Percentiles rank a stretch among this genome's conserved stretches.
phyloP scores from a whole-genome alignment of 2,888 invertebrate genomes.

The Tillus elongatus region DNA sequence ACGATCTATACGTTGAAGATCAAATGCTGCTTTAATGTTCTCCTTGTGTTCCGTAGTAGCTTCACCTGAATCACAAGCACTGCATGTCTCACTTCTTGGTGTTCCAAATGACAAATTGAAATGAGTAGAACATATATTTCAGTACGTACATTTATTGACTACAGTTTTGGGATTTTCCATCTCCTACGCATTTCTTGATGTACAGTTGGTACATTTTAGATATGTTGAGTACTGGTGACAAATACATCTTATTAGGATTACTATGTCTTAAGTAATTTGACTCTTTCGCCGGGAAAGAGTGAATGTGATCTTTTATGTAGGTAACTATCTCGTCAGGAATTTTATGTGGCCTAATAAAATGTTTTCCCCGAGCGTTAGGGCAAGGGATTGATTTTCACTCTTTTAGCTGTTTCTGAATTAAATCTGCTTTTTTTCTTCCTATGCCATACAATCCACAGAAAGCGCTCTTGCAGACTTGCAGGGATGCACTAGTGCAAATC shows the following conservation, averaged over 20 bases:
- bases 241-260: constrained; percentile 5
- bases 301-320: constrained; percentile 6
- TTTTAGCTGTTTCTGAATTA: no score
- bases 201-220: constrained; percentile 8
- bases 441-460: no score
- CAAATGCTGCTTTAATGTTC: not conserved
- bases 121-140: constrained; percentile 3
- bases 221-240: constrained; percentile 5
- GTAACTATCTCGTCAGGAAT: no score
- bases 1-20: constrained; percentile 1
- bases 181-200: constrained; percentile 1
- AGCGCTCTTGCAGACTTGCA: no score
- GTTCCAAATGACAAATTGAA: constrained; percentile 7
- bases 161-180: not conserved
- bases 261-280: constrained; percentile 4
- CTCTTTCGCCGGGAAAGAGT: not conserved
- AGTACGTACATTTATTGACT: not conserved
- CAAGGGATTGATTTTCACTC: no score
- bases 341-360: no score
- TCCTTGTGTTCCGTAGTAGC: not conserved
- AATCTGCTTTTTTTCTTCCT: no score
- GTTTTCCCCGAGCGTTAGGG: no score
- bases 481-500: no score
- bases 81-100: constrained; percentile 6
- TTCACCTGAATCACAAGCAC: constrained; percentile 4